These are phyloP conservation scores for Triops longicaudatus DNA, from an alignment of 1,140 invertebrate species.

Conservation along the genomic window DNA sequence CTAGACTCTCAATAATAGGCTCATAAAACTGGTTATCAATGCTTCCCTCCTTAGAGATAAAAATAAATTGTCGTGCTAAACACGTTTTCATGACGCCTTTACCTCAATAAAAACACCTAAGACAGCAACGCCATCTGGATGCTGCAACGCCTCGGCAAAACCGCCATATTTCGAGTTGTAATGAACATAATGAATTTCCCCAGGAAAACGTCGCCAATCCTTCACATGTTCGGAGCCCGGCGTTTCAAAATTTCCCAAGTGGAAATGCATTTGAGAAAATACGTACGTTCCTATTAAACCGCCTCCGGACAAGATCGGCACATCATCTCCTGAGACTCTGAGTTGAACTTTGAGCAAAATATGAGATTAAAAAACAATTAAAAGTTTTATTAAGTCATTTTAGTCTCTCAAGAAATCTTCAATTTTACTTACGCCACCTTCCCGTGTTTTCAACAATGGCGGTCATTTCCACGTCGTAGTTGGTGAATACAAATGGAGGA, in stretches of 20 bases:
- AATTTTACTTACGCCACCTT: not conserved
- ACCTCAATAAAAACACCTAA: constrained; percentile 45
- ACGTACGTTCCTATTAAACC: constrained; percentile 58
- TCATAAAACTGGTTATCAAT: constrained; percentile 43
- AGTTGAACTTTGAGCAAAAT: not conserved
- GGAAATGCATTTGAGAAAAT: constrained; percentile 74
- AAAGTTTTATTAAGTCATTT: not conserved
- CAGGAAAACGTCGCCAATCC: constrained; percentile 49
- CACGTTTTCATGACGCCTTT: too few species aligned
- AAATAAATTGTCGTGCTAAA: constrained; percentile 13
- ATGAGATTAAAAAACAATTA: not conserved
- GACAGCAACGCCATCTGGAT: constrained; percentile 44
- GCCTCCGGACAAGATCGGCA: constrained; percentile 44
- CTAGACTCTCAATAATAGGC: constrained; percentile 44
- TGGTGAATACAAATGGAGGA: not conserved
- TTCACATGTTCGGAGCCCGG: constrained; percentile 81
- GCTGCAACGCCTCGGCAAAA: constrained; percentile 39
- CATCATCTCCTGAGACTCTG: not conserved
- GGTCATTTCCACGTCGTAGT: not conserved
- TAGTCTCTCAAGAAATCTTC: not conserved
- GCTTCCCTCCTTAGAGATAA: constrained; percentile 40
- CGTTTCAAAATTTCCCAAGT: constrained; percentile 72
- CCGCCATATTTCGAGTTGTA: constrained; percentile 41
- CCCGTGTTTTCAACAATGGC: not conserved
- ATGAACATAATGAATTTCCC: constrained; percentile 46